These are phyloP conservation scores for Oconnorella tubifera DNA, from an alignment of 2,888 invertebrate species.

Conservation along the genomic window DNA sequence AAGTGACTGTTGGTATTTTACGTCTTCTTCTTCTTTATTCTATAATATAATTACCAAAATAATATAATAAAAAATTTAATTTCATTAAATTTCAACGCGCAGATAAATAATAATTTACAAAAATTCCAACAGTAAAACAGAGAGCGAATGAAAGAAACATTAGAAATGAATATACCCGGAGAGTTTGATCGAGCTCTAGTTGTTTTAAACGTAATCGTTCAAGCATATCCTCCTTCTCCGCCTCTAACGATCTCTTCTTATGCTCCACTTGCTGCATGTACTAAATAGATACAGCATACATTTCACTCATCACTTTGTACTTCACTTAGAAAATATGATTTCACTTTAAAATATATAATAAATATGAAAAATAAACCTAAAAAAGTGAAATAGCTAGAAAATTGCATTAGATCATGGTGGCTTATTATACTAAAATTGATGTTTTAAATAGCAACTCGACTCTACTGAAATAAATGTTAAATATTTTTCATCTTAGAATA, in stretches of 20 bases:
- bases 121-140: neutral
- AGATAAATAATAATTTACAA: neutral
- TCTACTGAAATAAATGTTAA: no score
- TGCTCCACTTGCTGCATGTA: conserved; percentile 12
- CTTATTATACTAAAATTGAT: no score
- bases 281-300: conserved; percentile 1
- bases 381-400: no score
- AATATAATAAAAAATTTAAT: neutral
- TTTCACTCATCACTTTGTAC: neutral
- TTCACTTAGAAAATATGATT: no score
- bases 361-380: no score
- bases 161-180: neutral
- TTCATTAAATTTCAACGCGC: neutral
- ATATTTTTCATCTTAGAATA: no score
- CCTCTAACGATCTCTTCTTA: conserved; percentile 8
- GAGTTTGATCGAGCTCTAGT: conserved; percentile 5
- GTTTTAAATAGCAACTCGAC: no score
- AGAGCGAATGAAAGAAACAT: neutral
- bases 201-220: conserved; percentile 5
- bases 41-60: neutral
- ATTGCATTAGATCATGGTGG: no score
- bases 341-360: no score
- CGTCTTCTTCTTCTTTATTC: neutral
- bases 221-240: conserved; percentile 3
- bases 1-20: neutral